Evolutionary conservation across 2,113 vertebrate genomes (phyloP), one percentile per base, ranked within the genome.

Genomic region (Corythaeola cristata): DNA sequence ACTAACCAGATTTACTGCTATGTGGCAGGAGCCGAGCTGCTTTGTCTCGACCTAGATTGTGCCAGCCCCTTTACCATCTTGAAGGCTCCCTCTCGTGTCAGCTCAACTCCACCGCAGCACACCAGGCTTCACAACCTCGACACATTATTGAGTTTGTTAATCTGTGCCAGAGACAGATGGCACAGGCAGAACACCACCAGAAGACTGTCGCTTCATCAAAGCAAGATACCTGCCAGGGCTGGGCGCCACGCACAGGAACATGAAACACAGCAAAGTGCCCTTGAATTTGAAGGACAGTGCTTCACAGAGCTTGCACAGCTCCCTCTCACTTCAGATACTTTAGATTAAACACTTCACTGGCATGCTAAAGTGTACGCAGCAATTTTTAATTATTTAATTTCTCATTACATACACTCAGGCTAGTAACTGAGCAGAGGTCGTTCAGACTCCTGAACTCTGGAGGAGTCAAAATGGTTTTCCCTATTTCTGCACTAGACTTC

Each of bases 51-150:
- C 12, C 52, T 33, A 53, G 27, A 68, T 75, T 15, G 20, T 15
- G 15, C 27, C 71, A 76, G 32, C 6, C 23, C 47, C 44, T 67
- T 59, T 27, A 33, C 16, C 76, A 45, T 18, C 47, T 2, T 12
- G 18, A 66, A 67, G 4, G 23, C 8, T 66, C 50, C 17, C 17
- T 71, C 62, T 49, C 1, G 0, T 0, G 6, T 53, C 59, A 71
- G 41, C 37, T 84, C n/a, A 69, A 7, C 24, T 67, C 27, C 39
- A 73, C 4, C 1, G 2, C 30, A 37, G 66, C 39, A 60, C 44
- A 39, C 2, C 52, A 44, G 55, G 79, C 24, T 67, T 83, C 72
- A 69, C 18, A 67, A 64, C 12, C 53, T 18, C 44, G 37, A 30
- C 3, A n/a, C 13, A 8, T 6, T 33, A 21, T 3, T 7, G 37